Conservation (phyloP, 2,888 invertebrate genomes). For the Lithophane ornitopus region DNA sequence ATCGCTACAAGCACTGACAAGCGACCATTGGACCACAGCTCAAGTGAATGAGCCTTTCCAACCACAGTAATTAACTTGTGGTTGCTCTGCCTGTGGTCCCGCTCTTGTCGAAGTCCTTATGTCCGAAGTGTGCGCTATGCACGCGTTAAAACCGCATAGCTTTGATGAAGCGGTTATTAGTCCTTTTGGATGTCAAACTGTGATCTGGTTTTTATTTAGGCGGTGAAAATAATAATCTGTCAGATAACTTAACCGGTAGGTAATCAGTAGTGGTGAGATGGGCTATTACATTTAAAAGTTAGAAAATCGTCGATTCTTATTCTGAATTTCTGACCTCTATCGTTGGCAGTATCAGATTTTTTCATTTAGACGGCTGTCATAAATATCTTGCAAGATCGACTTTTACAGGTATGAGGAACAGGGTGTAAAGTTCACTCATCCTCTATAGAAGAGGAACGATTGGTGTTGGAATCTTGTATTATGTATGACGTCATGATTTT, state of each 20-base stretch:
- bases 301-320: not conserved
- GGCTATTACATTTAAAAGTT: too few species aligned
- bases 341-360: not conserved
- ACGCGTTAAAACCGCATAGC: constrained; percentile 8
- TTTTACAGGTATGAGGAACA: too few species aligned
- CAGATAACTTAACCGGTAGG: too few species aligned
- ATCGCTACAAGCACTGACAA: not conserved
- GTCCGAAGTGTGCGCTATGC: not conserved
- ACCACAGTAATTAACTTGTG: constrained; percentile 18
- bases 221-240: not conserved
- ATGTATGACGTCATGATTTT: too few species aligned
- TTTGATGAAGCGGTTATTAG: too few species aligned
- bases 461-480: too few species aligned
- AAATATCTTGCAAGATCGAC: too few species aligned
- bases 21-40: not conserved
- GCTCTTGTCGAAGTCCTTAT: not conserved
- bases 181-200: too few species aligned
- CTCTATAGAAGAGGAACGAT: too few species aligned
- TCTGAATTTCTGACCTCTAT: not conserved
- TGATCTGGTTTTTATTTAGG: too few species aligned
- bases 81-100: not conserved
- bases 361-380: not conserved
- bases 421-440: too few species aligned
- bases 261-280: too few species aligned
- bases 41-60: constrained; percentile 10